Conservation (phyloP, 1,140 invertebrate genomes). For the Gyrodactylus salaris region DNA sequence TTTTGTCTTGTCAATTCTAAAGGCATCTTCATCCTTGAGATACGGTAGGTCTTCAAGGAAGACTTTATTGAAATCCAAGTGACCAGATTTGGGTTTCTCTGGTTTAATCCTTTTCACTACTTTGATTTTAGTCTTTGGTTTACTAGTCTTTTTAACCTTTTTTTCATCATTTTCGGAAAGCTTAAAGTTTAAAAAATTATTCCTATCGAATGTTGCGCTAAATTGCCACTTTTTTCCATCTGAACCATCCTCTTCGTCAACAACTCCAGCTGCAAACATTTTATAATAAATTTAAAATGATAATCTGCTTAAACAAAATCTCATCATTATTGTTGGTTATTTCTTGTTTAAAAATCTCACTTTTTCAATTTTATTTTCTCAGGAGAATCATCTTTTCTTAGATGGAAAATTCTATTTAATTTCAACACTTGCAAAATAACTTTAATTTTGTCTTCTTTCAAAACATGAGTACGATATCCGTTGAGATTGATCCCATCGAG, state of each 20-base stretch:
- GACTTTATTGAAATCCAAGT: constrained; percentile 10
- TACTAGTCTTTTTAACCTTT: neutral
- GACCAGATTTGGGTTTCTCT: neutral
- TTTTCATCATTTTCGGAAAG: neutral
- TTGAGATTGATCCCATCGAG: neutral
- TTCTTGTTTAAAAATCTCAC: no score
- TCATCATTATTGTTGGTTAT: no score
- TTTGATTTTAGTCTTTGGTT: neutral
- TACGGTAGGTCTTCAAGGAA: constrained; percentile 15
- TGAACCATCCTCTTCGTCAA: neutral
- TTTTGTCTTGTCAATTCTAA: constrained; percentile 14
- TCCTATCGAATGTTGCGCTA: neutral
- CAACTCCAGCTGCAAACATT: neutral
- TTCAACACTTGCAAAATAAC: no score
- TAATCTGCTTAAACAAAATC: neutral
- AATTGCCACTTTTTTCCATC: neutral
- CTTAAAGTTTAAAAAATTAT: neutral
- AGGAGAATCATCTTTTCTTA: no score
- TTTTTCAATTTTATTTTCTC: no score
- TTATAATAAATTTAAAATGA: neutral
- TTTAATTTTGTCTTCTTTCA: no score
- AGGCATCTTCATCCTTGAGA: constrained; percentile 15
- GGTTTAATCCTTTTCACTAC: no score
- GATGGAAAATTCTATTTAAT: no score
- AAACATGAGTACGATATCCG: no score